phyloP scores from a whole-genome alignment of 2,113 vertebrate genomes.

The Anseranas semipalmata region DNA sequence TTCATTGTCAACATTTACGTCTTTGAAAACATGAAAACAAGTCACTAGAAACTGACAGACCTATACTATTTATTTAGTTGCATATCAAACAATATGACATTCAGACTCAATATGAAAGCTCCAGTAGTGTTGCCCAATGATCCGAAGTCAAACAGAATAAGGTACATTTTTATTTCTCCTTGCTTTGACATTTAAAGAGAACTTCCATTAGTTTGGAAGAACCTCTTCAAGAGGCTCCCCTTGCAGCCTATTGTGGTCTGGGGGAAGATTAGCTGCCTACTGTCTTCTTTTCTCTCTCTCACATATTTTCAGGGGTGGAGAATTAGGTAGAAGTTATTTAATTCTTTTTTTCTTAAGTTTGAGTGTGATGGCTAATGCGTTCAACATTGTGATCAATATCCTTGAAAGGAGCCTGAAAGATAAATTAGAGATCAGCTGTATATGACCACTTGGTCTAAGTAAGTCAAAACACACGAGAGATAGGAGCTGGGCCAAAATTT shows the following conservation, averaged over 20 bases:
- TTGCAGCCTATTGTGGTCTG: background rate
- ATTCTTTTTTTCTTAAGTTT: background rate
- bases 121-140: background rate
- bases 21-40: background rate
- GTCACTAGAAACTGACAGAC: background rate
- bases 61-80: background rate
- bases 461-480: background rate
- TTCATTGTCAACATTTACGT: background rate
- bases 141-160: background rate
- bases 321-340: background rate
- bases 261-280: background rate
- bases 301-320: background rate
- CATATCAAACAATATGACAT: background rate
- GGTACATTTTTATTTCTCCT: background rate
- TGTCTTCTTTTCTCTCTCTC: background rate
- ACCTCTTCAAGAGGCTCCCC: background rate
- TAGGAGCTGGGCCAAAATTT: background rate
- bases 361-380: background rate
- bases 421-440: background rate
- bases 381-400: background rate
- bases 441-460: background rate
- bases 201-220: background rate
- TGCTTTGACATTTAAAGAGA: background rate
- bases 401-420: background rate
- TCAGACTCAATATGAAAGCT: background rate